Evolutionary conservation across 1,140 invertebrate genomes (phyloP), one percentile per base, ranked within the genome.

Genomic region (Drosophila lowei): DNA sequence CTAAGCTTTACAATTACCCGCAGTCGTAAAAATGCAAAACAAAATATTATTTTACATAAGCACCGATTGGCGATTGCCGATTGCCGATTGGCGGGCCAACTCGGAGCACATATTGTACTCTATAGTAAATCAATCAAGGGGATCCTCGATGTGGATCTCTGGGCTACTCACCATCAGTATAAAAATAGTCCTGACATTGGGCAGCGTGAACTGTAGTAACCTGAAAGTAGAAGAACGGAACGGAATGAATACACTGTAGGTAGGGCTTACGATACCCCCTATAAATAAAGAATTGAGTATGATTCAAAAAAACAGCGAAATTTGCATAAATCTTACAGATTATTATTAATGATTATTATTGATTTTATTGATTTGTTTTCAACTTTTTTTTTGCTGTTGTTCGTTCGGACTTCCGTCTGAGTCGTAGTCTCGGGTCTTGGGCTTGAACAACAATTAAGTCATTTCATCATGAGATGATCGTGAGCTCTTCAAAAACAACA

Each of bases 161-260:
- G n/a, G 18, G 18, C 18, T 38, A 88, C 89, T 89, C 56, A 90
- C 89, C 89, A 90, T 90, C 83, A 67, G 80, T 90, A 85, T 76
- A 79, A 88, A 77, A 90, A 81, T 77, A 79, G 67, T 90, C 83
- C 79, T 85, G 88, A 83, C 89, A 90, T 81, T 90, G 89, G 65
- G 79, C 83, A 88, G 89, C 84, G 74, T 81, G 72, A 90, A 90
- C 89, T 90, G 89, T 90, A 61, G 88, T 90, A 90, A 90, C 89
- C 89, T 90, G 84, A 42, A 90, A 90, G 49, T 72, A 66, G 41
- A 53, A 46, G 28, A 59, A 68, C 9, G 59, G 43, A 57, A 49
- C 8, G 41, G 44, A 54, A 73, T 86, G 30, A 78, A 59, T 77
- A 56, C 48, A 23, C 43, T 49, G 28, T 47, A 34, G 44, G 44